Conservation (phyloP, 2,797 vertebrate species). For the Adrianichthys oophorus region DNA sequence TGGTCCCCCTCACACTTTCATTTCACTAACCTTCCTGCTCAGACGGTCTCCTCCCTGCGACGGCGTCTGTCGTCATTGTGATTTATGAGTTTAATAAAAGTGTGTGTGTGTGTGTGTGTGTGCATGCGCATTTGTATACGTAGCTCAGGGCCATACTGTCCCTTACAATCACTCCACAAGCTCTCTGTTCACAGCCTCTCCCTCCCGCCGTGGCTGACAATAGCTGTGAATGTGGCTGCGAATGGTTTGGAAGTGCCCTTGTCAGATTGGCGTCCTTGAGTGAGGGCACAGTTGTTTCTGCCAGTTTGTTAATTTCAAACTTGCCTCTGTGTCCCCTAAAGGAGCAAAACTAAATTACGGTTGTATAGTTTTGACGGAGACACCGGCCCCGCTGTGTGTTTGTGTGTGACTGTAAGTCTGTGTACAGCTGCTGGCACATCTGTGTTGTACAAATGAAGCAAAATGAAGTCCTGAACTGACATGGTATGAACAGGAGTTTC, state of each 20-base stretch:
- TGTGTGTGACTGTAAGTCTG: slow-evolving; percentile 20
- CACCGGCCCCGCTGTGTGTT: slow-evolving; percentile 11
- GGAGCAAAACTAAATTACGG: slow-evolving; percentile 65
- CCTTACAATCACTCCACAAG: slow-evolving; percentile 72
- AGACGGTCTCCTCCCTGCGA: slow-evolving; percentile 72
- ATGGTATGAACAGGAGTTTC: slow-evolving; percentile 1
- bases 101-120: slow-evolving; percentile 28
- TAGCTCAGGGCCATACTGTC: slow-evolving; percentile 73
- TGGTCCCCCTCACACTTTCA: slow-evolving; percentile 37
- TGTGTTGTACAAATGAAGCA: slow-evolving; percentile 48
- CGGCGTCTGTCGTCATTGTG: slow-evolving; percentile 69
- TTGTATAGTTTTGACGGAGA: slow-evolving; percentile 61
- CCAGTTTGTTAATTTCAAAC: slow-evolving; percentile 71
- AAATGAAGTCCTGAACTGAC: slow-evolving; percentile 20
- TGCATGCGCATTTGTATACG: slow-evolving; percentile 49
- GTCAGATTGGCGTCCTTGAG: slow-evolving; percentile 73
- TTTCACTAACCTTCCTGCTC: slow-evolving; percentile 72
- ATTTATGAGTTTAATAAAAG: slow-evolving; percentile 80
- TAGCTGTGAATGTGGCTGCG: slow-evolving; percentile 69
- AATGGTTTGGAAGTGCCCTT: slow-evolving; percentile 69
- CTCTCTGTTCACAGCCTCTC: slow-evolving; percentile 65
- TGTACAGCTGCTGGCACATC: slow-evolving; percentile 32
- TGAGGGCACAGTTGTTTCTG: slow-evolving; percentile 65
- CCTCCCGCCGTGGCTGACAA: slow-evolving; percentile 67
- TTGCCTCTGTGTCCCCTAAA: slow-evolving; percentile 67